Conservation (phyloP, 2,797 vertebrate genomes). For the Cyclopterus lumpus region DNA sequence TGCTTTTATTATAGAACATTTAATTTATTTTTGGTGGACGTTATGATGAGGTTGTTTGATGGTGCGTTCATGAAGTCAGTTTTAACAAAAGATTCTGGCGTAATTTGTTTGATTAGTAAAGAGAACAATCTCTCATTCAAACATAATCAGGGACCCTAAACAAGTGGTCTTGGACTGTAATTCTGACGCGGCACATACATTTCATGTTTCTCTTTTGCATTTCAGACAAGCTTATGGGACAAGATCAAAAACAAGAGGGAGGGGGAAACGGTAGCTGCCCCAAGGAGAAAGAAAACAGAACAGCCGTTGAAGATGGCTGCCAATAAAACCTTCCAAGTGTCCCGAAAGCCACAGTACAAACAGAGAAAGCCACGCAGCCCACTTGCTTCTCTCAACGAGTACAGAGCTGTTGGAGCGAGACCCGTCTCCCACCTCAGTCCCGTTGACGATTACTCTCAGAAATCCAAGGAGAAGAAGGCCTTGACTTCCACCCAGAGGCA, state of each 20-base stretch:
- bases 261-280: constrained; percentile 47
- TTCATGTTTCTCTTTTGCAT: constrained; percentile 27
- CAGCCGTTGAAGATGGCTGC: constrained; percentile 76
- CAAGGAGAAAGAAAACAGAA: constrained; percentile 67
- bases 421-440: constrained; percentile 47
- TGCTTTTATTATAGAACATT: no score
- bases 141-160: background rate
- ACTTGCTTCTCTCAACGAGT: constrained; percentile 80
- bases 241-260: constrained; percentile 87
- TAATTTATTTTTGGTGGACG: background rate
- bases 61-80: background rate
- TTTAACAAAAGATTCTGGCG: no score
- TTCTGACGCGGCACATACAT: background rate
- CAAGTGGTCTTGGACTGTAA: background rate
- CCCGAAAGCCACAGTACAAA: constrained; percentile 76
- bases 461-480: constrained; percentile 40
- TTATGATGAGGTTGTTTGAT: background rate
- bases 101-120: background rate
- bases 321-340: constrained; percentile 87
- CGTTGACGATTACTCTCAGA: background rate
- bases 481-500: constrained; percentile 31
- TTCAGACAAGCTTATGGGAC: constrained; percentile 92
- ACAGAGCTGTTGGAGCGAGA: constrained; percentile 39
- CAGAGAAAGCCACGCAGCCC: constrained; percentile 84
- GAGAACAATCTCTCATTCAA: background rate